Evolutionary conservation across 2,888 invertebrate genomes (phyloP), one percentile per base, ranked within the genome.

Genomic region (Drosophila kanekoi): DNA sequence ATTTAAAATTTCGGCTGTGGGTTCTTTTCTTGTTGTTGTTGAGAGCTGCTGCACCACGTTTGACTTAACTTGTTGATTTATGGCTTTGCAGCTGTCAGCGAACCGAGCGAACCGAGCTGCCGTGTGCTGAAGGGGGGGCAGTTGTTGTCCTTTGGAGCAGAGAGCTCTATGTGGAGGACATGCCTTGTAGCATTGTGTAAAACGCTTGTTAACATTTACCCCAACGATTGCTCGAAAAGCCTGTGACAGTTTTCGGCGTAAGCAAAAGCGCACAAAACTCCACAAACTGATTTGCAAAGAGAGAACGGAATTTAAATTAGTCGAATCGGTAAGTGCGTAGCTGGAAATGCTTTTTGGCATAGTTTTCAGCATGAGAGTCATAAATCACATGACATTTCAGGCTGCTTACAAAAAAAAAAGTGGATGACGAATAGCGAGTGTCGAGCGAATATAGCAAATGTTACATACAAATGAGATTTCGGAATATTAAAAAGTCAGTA

Each of bases 31-130:
- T 38, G 14, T 8, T 14, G 20, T 14, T 28, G 28, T 38, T 49
- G 18, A 72, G 79, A 68, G 68, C 84, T 72, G 69, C 70, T 61
- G 78, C 60, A 51, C 58, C 88, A 86, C 86, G 89, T 89, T 88
- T 81, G 86, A 87, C 90, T 88, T 88, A 88, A 90, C 87, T 88
- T 90, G 87, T 90, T 88, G 87, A 88, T 88, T 88, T 88, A 88
- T 88, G 90, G 87, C 69, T 81, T 75, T 64, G 68, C 62, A 79
- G 87, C 87, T 89, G 85, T 86, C 88, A 85, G 67, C 82, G 77
- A 56, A 57, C 67, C 56, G 40, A 72, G 68, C 77, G 62, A 68
- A 47, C 66, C 66, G n/a, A 75, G 76, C 80, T 85, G 72, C 82
- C 81, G 88, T 85, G 81, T 81, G 65, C 14, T 41, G n/a, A 48